Evolutionary conservation across 2,113 vertebrate genomes (phyloP).

Genomic region (Garra rufa): DNA sequence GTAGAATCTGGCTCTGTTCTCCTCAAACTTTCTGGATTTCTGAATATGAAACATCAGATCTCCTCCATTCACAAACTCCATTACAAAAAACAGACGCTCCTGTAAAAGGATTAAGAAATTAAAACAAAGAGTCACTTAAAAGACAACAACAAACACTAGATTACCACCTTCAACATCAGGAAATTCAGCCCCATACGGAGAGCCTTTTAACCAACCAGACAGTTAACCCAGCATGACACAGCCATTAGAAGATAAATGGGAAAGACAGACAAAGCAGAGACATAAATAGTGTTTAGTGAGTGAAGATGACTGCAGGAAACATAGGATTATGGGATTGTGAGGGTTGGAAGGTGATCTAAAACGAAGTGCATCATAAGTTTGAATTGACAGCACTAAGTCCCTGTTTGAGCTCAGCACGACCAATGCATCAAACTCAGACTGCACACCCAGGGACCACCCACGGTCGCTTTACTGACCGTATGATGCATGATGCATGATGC

Average conservation of each 20-base stretch:
- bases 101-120: conserved; percentile 60
- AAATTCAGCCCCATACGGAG: not conserved
- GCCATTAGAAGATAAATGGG: conserved; percentile 27
- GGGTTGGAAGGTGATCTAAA: conserved; percentile 16
- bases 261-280: not conserved
- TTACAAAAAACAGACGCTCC: conserved; percentile 98
- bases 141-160: not conserved
- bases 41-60: conserved; percentile 99
- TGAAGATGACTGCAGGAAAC: not conserved
- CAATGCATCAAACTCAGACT: not conserved
- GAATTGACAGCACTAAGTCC: conserved; percentile 4
- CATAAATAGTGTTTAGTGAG: conserved; percentile 5
- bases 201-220: not conserved
- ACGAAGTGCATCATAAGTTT: not conserved
- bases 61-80: conserved; percentile 98
- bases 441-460: not conserved
- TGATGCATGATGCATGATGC: conserved; percentile 1
- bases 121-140: not conserved
- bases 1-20: conserved; percentile 91
- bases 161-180: not conserved
- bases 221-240: not conserved
- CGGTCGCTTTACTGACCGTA: not conserved
- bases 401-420: not conserved
- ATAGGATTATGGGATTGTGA: not conserved
- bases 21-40: conserved; percentile 96